Base-by-base conservation (phyloP, 2,797 vertebrate species). In the Philypnodon macrostomus region DNA sequence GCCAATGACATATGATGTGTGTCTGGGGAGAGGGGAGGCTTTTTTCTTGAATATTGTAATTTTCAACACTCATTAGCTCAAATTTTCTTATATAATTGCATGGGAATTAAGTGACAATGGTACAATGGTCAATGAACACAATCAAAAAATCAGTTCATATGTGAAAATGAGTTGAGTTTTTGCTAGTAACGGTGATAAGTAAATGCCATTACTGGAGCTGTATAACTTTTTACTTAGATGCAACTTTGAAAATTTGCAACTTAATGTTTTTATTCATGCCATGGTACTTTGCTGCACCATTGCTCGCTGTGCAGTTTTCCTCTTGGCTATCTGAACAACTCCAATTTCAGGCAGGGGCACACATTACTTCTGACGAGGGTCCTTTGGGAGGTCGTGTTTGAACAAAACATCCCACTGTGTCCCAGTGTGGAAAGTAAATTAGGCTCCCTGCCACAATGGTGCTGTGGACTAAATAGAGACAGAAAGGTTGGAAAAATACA, bases 321-420 rank as follows among this genome's bases (percentile, higher is more conserved):
- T 59, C 12, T 34, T 27, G 67, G 58, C 66, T 50, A 48, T 69
- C 17, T 27, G 46, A 44, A 67, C 58, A 38, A 50, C 65, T 75
- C 36, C 59, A 46, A 61, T 73, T 76, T 63, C 42, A 65, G 63
- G 59, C 70, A 64, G 67, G 48, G 66, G 59, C 55, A 41, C 44
- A 77, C 30, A 23, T 46, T 53, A 40, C 42, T 54, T 47, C 23
- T 48, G 60, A 64, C 56, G 37, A 58, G 24, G 5, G 31, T 76
- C 67, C 62, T 51, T 31, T 5, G 73, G 71, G 59, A 77, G 49
- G 29, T 63, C 49, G 47, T 75, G 52, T 67, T 67, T 56, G 40
- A 72, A 75, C 63, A 75, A 66, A 83, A 76, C 65, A 67, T 81
- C 77, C 63, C 38, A 38, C 46, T 30, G 23, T 69, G 53, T 75